Evolutionary conservation across 2,888 invertebrate genomes (phyloP).

Genomic region (Lysandra coridon): DNA sequence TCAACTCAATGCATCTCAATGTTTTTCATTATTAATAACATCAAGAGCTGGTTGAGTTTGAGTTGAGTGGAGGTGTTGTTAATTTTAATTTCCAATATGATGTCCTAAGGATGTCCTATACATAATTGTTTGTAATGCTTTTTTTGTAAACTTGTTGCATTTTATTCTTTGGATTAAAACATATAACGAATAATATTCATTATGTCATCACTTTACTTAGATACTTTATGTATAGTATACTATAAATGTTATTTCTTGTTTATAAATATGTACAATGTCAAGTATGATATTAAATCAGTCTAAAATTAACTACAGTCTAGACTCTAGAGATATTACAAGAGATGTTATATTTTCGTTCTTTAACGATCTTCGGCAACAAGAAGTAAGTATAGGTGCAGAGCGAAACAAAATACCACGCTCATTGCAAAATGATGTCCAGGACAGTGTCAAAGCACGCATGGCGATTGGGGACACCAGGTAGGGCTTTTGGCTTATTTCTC

Average conservation of each 20-base stretch:
- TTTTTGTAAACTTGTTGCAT: too few species aligned
- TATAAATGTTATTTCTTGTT: not conserved
- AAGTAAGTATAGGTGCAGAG: not conserved
- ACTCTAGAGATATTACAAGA: not conserved
- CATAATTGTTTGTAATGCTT: too few species aligned
- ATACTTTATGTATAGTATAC: not conserved
- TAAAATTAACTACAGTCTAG: not conserved
- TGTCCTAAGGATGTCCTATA: too few species aligned
- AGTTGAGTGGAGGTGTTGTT: too few species aligned
- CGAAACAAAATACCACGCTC: conserved; percentile 27
- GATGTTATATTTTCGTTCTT: not conserved
- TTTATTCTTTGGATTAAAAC: not conserved
- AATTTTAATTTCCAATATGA: too few species aligned
- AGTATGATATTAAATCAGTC: too few species aligned
- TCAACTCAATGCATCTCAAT: too few species aligned
- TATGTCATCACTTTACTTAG: not conserved
- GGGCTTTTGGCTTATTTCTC: not conserved
- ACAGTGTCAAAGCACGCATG: conserved; percentile 69
- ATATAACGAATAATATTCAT: not conserved
- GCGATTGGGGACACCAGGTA: conserved; percentile 62
- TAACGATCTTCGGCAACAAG: not conserved
- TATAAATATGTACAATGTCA: not conserved
- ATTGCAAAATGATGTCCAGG: conserved; percentile 33
- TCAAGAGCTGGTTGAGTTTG: too few species aligned
- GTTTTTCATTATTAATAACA: too few species aligned